These are phyloP conservation scores for Amazona guildingii DNA, from an alignment of 2,113 vertebrate species.

Conservation along the genomic window DNA sequence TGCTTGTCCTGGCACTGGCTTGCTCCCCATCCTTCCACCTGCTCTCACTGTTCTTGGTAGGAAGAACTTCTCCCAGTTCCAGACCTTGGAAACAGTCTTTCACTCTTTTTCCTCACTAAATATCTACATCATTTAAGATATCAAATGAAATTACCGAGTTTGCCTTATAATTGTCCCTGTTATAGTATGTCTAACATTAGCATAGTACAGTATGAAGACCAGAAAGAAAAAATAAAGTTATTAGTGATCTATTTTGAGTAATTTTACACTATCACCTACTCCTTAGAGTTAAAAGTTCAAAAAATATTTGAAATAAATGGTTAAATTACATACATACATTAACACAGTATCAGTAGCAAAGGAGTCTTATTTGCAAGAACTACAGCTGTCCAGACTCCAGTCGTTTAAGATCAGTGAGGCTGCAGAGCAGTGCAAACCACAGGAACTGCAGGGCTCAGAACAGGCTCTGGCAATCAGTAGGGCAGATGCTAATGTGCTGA, in stretches of 20 bases:
- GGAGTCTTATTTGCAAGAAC: not conserved
- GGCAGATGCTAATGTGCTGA: not conserved
- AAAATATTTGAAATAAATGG: not conserved
- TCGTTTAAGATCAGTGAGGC: not conserved
- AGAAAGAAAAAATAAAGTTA: not conserved
- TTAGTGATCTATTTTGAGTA: not conserved
- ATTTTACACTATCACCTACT: not conserved
- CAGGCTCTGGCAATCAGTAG: not conserved
- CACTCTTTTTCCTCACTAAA: not conserved
- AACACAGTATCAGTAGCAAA: not conserved
- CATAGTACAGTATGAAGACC: not conserved
- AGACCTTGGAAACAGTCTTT: not conserved
- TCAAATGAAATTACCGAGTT: not conserved
- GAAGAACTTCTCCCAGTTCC: not conserved
- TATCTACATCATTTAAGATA: rapidly evolving
- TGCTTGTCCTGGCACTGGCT: not conserved
- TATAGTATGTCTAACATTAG: not conserved
- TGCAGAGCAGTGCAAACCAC: not conserved
- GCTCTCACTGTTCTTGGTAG: not conserved
- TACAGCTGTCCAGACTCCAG: not conserved
- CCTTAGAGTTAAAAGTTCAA: not conserved
- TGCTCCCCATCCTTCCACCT: not conserved
- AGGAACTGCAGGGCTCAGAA: not conserved
- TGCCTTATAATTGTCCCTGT: not conserved
- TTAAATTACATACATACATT: not conserved